phyloP scores from a whole-genome alignment of 2,888 invertebrate genomes.

The Netelia virgata region DNA sequence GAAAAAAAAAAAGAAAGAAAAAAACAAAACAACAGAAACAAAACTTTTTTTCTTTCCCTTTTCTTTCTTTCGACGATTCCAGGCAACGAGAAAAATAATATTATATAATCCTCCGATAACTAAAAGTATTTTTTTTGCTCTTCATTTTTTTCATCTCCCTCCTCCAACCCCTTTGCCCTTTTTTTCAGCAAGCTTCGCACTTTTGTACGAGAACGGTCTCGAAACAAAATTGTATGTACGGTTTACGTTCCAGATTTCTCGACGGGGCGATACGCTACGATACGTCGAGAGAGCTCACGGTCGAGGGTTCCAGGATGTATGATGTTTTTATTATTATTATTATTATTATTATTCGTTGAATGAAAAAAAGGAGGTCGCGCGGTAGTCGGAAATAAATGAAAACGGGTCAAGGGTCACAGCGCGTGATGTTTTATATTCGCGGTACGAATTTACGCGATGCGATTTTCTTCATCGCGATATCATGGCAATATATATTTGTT shows the following conservation, averaged over 20 bases:
- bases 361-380: constrained; percentile 36
- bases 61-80: constrained; percentile 1
- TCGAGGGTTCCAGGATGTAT: neutral
- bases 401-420: constrained; percentile 38
- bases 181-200: neutral
- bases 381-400: constrained; percentile 34
- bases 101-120: neutral
- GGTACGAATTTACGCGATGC: no score
- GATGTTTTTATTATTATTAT: neutral
- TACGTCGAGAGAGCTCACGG: neutral
- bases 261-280: neutral
- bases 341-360: constrained; percentile 20
- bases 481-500: no score
- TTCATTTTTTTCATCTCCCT: no score
- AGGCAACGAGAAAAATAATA: constrained; percentile 2
- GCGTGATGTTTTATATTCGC: neutral
- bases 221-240: constrained; percentile 16
- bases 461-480: no score
- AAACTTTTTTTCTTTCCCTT: neutral
- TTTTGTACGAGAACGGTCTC: neutral
- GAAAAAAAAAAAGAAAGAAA: neutral
- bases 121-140: neutral
- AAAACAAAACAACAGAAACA: neutral
- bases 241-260: constrained; percentile 15
- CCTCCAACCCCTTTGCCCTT: no score